Evolutionary conservation across 2,888 invertebrate genomes (phyloP), one percentile per base, ranked within the genome.

Genomic region (Eremobia ochroleuca): DNA sequence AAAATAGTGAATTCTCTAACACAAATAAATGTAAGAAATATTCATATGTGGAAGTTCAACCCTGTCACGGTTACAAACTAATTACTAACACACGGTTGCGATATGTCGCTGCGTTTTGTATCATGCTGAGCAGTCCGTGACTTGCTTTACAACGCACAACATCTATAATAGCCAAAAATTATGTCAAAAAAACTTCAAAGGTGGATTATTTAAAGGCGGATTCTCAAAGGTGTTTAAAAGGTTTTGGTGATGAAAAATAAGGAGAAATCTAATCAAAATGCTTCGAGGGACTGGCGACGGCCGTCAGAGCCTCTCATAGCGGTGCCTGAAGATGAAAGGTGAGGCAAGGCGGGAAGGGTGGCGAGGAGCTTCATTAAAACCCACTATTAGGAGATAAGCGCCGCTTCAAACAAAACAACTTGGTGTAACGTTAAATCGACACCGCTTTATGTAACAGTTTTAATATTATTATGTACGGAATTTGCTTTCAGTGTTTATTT

Each of bases 291-390:
- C 87, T 91, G 94, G 93, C 93, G 95, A 86, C 95, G 95, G 90
- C 93, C 94, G 87, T 92, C 94, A 61, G 96, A 96, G 85, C 94
- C 95, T 88, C 93, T 96, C 82, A 91, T 96, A 70, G 92, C 94
- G 34, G 96, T 96, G 92, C 96, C 96, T 95, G 97, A 96, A 89
- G 95, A 96, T 96, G 96, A 96, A 96, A 96, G 96, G 97, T 96
- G 94, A 97, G 96, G 90, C 86, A 43, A 31, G 61, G 40, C 61
- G 96, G 90, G 85, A 18, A 79, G 90, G 89, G 94, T 92, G 96
- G 89, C 87, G 86, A 75, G 90, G 88, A 49, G 95, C 92, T 95
- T 96, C 95, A 95, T 96, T 96, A 96, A 91, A 94, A 92, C 89
- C 87, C 91, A 94, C 94, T 94, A 94, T 93, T 94, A 94, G 92